phyloP scores from a whole-genome alignment of 2,888 invertebrate species.

The Cantharis flavilabris region DNA sequence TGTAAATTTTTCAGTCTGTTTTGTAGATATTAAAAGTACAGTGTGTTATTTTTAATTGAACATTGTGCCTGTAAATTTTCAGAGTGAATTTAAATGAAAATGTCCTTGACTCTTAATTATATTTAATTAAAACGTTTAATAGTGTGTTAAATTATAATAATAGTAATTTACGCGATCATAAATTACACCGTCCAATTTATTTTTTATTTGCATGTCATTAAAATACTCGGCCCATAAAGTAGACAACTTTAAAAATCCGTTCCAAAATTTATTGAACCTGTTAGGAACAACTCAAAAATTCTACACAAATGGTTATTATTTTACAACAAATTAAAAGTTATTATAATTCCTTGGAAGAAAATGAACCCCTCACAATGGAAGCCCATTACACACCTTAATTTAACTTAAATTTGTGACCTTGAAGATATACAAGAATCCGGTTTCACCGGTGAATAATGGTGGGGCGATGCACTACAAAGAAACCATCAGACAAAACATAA shows the following conservation, averaged over 20 bases:
- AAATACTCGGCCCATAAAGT: constrained; percentile 18
- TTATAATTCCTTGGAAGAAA: constrained; percentile 32
- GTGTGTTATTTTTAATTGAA: constrained; percentile 16
- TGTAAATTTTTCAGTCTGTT: not conserved
- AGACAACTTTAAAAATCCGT: constrained; percentile 20
- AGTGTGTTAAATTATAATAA: constrained; percentile 48
- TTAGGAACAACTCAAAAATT: constrained; percentile 7
- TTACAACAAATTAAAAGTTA: constrained; percentile 29
- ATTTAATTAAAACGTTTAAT: constrained; percentile 50
- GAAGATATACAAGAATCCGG: constrained; percentile 51
- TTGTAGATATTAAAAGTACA: not conserved
- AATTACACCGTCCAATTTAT: constrained; percentile 43
- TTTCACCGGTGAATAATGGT: constrained; percentile 47
- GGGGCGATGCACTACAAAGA: constrained; percentile 10
- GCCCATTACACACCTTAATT: constrained; percentile 44
- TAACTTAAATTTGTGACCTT: constrained; percentile 46
- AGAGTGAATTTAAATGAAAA: constrained; percentile 28
- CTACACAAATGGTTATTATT: constrained; percentile 18
- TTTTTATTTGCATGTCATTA: constrained; percentile 42
- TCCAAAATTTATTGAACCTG: constrained; percentile 15
- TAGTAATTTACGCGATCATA: constrained; percentile 44
- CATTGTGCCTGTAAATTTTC: constrained; percentile 22
- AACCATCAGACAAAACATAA: not conserved
- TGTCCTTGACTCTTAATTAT: constrained; percentile 51
- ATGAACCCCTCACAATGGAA: constrained; percentile 33